Evolutionary conservation across 2,888 invertebrate species (phyloP).

Genomic region (Suillia variegata): DNA sequence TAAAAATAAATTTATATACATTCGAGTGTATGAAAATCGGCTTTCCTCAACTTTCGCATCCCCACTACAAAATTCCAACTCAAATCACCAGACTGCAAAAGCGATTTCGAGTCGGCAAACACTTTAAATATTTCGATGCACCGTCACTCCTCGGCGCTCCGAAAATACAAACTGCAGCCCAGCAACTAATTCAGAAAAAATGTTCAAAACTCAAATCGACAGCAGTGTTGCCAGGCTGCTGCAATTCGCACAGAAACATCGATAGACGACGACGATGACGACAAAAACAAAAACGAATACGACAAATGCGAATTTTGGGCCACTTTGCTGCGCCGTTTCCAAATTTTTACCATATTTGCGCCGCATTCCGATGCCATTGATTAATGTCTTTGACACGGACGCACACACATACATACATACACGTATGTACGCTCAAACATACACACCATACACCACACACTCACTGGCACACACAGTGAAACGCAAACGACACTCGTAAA

Average conservation of each 20-base stretch:
- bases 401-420: constrained; percentile 21
- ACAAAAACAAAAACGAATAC: no score
- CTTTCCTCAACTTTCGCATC: not conserved
- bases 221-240: no score
- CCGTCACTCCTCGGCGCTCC: no score
- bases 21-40: not conserved
- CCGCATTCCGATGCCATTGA: constrained; percentile 42
- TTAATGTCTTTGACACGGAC: constrained; percentile 42
- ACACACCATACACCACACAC: not conserved
- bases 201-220: no score
- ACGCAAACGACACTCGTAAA: not conserved
- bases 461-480: constrained; percentile 23
- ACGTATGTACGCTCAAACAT: constrained; percentile 36
- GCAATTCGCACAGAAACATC: no score
- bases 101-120: no score
- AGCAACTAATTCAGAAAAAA: no score
- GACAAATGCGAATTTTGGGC: constrained; percentile 31
- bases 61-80: no score
- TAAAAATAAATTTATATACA: not conserved
- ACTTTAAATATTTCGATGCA: no score
- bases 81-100: no score
- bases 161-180: no score
- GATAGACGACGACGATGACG: no score
- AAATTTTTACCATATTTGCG: constrained; percentile 26
- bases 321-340: constrained; percentile 20